Evolutionary conservation across 2,888 invertebrate genomes (phyloP), one percentile per base, ranked within the genome.

Genomic region (Lithosia quadra): DNA sequence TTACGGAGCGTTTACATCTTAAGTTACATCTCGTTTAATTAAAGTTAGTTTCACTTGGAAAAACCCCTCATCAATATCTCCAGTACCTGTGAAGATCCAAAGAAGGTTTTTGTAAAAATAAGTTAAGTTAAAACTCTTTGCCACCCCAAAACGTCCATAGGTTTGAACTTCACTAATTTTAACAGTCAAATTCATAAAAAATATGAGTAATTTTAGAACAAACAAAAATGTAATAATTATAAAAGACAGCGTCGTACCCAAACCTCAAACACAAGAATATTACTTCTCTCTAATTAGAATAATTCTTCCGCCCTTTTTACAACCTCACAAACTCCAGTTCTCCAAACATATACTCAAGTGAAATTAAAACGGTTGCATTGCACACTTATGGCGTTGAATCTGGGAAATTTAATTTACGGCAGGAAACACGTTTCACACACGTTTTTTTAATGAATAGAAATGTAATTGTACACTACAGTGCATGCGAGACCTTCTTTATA

Each of bases 361-460:
- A 75, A 75, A 80, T 78, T 79, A 74, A 70, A 80, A 80, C 74
- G 66, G 53, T 64, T 73, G 75, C 78, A 76, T 73, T 72, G 72
- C 76, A 74, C 75, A 80, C 72, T 72, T 75, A 78, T 64, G 68
- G 72, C 65, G 76, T 67, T 70, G 72, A 75, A 80, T 73, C 75
- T 77, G 67, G 73, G 76, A 81, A 84, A 84, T 81, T 82, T 79
- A 82, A 84, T 84, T 84, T 81, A 77, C 74, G 68, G 53, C 73
- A 73, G 78, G 82, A 80, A 82, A 77, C 72, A 74, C 69, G 70
- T 68, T 69, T 62, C 67, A 70, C 60, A 64, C 68, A 70, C 73
- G 77, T 79, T 75, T 69, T 75, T 77, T 76, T 82, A 82, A 79
- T 74, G 79, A 79, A 79, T 79, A 78, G 77, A 74, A 84, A 75